Percentiles rank a stretch among this genome's conserved stretches.
phyloP scores from a whole-genome alignment of 2,113 vertebrate genomes.

The Turdus rufiventris region DNA sequence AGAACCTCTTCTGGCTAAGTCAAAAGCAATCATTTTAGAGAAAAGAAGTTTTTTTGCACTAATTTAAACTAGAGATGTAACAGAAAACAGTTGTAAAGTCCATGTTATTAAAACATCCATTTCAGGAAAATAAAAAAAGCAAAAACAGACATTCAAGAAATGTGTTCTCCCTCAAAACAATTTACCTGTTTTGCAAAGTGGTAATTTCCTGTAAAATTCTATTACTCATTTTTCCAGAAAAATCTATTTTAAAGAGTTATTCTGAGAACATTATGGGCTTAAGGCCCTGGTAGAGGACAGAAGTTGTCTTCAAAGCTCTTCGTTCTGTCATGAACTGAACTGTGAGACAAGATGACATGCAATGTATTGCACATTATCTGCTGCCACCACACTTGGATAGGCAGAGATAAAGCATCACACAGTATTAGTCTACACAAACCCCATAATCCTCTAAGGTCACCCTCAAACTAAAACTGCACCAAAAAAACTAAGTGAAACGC shows the following conservation, averaged over 20 bases:
- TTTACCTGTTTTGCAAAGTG: neutral
- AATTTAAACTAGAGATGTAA: neutral
- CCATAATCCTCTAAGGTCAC: neutral
- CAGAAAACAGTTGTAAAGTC: neutral
- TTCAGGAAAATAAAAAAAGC: neutral
- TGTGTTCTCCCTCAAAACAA: neutral
- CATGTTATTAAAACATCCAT: neutral
- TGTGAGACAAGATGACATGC: accelerated
- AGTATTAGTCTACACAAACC: neutral
- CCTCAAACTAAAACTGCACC: neutral
- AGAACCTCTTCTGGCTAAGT: neutral
- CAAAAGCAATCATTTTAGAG: neutral
- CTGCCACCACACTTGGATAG: neutral
- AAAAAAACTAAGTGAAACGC: accelerated
- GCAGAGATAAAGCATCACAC: neutral
- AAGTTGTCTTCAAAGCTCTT: neutral
- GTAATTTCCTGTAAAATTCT: neutral
- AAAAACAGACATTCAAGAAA: neutral
- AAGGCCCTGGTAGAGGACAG: neutral
- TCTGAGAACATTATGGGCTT: neutral
- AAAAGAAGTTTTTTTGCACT: neutral
- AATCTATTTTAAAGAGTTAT: neutral
- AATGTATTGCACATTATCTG: neutral
- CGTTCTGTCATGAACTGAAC: neutral
- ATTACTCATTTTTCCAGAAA: neutral